Evolutionary conservation across 2,797 vertebrate species (phyloP).

Genomic region (Eulemur albifrons): DNA sequence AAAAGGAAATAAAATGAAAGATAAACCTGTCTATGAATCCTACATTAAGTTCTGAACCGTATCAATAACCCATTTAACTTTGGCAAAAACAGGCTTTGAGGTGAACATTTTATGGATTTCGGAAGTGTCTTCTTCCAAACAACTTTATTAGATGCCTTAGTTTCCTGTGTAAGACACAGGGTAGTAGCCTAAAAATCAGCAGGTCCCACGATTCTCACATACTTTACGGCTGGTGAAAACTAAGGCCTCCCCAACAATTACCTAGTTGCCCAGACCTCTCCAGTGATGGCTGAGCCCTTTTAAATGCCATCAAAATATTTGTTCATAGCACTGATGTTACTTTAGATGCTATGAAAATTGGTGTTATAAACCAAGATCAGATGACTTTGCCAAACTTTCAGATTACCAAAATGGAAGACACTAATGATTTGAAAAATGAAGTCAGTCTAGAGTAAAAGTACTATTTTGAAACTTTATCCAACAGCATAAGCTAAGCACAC

Average conservation of each 20-base stretch:
- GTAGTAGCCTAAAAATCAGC: neutral
- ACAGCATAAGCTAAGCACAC: neutral
- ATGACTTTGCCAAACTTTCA: neutral
- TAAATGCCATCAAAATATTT: neutral
- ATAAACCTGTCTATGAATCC: neutral
- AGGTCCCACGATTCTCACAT: neutral
- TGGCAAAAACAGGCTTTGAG: neutral
- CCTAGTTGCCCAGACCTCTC: neutral
- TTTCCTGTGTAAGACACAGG: neutral
- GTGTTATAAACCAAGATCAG: neutral
- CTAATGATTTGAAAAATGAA: neutral
- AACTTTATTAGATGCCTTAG: neutral
- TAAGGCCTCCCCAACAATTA: neutral
- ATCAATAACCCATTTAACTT: neutral
- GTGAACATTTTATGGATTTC: neutral
- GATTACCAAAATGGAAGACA: neutral
- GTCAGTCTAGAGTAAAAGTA: neutral
- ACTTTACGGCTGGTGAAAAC: neutral
- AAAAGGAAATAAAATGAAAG: neutral
- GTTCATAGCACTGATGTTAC: neutral
- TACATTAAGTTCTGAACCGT: conserved; percentile 6
- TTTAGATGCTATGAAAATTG: neutral
- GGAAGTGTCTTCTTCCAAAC: neutral
- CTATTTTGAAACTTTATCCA: neutral
- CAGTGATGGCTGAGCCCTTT: neutral